Base-by-base conservation (phyloP, 2,113 vertebrate species). In the Clupea harengus region DNA sequence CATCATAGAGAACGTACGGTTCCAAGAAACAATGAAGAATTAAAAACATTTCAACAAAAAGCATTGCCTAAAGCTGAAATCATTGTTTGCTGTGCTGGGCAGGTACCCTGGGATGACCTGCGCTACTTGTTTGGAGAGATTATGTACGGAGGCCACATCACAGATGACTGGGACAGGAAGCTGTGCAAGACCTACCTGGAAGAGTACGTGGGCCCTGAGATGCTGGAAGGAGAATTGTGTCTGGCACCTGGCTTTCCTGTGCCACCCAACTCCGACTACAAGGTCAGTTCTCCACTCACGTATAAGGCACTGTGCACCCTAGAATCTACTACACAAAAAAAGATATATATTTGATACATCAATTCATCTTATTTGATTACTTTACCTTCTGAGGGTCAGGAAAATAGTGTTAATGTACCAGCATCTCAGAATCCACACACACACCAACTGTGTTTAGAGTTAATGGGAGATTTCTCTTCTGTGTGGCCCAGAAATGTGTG, bases 91-190 rank as follows among this genome's bases (percentile, higher is more conserved):
- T 78, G 72, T 44, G 72, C 28, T 25, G 7, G 3, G n/a, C 92
- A 97, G 96, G 96, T 97, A 8, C 96, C 96, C 0, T 97, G 95
- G 0, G 95, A 96, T 45, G 96, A 97, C 44, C 85, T 97, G 47
- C 95, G 95, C 17, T 97, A 97, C 85, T 94, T 97, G 0, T 95
- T 97, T 75, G 96, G 96, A 13, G 96, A 97, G 90, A 97, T 97
- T 75, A 95, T 97, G 96, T 97, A 97, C 0, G 96, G 96, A 82
- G 96, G 96, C 0, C 96, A 97, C 86, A 96, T 97, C 87, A 97
- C 96, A 0, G 96, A 97, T 5, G 94, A 96, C 86, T 97, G 96
- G 96, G 96, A 97, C 91, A 92, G 96, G 46, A 86, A 95, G 20
- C 94, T 97, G 78, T 96, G 96, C 90, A 95, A 84, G 88, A 96